Percentiles rank a stretch among this genome's conserved stretches.
Conservation (phyloP, 1,140 invertebrate genomes). For the Linepithema humile region DNA sequence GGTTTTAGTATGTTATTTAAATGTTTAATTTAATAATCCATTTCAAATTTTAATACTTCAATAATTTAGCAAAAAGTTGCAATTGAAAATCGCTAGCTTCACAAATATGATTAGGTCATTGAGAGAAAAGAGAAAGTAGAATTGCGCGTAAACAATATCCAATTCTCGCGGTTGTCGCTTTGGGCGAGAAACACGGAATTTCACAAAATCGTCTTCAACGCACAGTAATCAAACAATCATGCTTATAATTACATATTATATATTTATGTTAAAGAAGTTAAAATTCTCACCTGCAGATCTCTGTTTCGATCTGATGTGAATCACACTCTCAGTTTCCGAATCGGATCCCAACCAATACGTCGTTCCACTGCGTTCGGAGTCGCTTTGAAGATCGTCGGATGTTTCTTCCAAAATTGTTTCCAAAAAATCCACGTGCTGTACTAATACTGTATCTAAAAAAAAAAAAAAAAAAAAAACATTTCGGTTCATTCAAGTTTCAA, state of each 20-base stretch:
- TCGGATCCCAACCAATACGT: slow-evolving; percentile 87
- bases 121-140: slow-evolving; percentile 61
- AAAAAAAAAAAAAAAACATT: neutral
- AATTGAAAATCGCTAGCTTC: too few relatives aligned
- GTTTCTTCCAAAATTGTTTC: slow-evolving; percentile 92
- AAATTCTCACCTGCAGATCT: slow-evolving; percentile 74
- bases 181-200: slow-evolving; percentile 23
- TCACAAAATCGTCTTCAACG: slow-evolving; percentile 37
- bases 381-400: slow-evolving; percentile 90
- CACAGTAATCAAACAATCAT: neutral
- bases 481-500: neutral
- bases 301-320: slow-evolving; percentile 79
- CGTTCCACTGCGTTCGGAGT: slow-evolving; percentile 86
- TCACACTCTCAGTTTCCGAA: slow-evolving; percentile 86
- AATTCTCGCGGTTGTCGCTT: neutral
- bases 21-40: too few relatives aligned
- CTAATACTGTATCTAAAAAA: slow-evolving; percentile 84
- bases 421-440: slow-evolving; percentile 86
- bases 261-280: neutral
- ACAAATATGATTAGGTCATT: slow-evolving; percentile 15
- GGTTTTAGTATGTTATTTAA: too few relatives aligned
- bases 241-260: neutral
- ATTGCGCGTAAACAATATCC: slow-evolving; percentile 39
- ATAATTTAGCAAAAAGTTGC: too few relatives aligned
- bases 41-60: too few relatives aligned